Base-by-base conservation (phyloP, 2,888 invertebrate species). In the Caenorhabditis sulstoni region DNA sequence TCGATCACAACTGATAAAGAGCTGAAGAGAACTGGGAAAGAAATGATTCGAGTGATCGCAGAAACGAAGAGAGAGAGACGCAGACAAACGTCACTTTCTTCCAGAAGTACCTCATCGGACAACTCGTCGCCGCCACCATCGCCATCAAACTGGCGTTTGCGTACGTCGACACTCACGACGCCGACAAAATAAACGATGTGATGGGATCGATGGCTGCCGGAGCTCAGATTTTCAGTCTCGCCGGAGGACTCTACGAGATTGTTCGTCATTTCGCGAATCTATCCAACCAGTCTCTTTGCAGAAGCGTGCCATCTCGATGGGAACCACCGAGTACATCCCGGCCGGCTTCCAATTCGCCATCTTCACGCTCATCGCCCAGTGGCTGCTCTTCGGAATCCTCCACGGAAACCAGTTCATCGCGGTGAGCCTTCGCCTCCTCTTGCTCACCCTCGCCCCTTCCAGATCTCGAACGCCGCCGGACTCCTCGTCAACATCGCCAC, bases 271-370 rank as follows among this genome's bases (percentile, higher is more conserved):
- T 29, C 4, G 29, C 3, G 29, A 29, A 7, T 29, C 29, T 5
- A 7, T 29, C n/a, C n/a, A n/a, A n/a, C n/a, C n/a, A n/a, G n/a
- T n/a, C n/a, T n/a, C n/a, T 44, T 71, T 87, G 70, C 65, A 87
- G 87, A 83, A 82, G 47, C 81, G 86, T 18, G 86, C 84, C 0
- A 79, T 88, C 47, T 79, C 81, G 35, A 75, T 88, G 71, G 81
- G 83, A n/a, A 87, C 87, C 39, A 89, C 88, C 0, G 89, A 89
- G 62, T 89, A 87, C 76, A 83, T 90, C n/a, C 89, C 89, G 44
- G 88, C 89, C 16, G 61, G 70, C 11, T 85, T 89, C 64, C 88
- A 88, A 61, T 89, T 86, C 58, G 88, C 86, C 39, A 79, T 89
- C 16, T 87, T 88, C 74, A 73, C 84, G 14, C 77, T 90, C 23